Conservation (phyloP, 2,113 vertebrate species). For the Dasyprocta punctata region DNA sequence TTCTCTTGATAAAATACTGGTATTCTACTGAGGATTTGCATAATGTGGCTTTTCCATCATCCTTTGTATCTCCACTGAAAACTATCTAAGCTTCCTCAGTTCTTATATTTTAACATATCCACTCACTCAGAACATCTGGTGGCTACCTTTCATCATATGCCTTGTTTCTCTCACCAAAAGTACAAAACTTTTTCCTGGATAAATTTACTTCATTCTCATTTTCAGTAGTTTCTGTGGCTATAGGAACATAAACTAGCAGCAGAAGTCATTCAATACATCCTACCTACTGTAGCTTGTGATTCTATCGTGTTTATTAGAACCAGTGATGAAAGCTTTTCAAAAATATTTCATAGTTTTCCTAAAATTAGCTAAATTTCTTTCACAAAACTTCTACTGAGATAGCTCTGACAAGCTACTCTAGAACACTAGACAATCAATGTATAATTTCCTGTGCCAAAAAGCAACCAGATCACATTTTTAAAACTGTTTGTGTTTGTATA, state of each 20-base stretch:
- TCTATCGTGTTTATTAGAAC: neutral
- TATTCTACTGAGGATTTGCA: neutral
- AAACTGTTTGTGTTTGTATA: neutral
- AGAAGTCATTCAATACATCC: neutral
- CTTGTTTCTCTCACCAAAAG: neutral
- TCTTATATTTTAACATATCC: neutral
- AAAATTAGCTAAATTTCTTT: slow-evolving; percentile 22
- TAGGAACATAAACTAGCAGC: neutral
- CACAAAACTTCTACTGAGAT: neutral
- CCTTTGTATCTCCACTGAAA: neutral
- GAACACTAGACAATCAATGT: neutral
- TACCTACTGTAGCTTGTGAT: neutral
- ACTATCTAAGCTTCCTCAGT: neutral
- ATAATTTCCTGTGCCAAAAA: neutral
- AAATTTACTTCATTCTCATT: neutral
- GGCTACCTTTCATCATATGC: neutral
- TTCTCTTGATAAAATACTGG: neutral
- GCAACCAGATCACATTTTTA: neutral
- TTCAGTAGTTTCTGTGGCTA: neutral
- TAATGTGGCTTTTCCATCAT: neutral
- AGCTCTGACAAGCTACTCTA: slow-evolving; percentile 9
- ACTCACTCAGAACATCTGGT: neutral
- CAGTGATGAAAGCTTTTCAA: neutral
- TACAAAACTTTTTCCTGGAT: neutral
- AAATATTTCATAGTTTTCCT: slow-evolving; percentile 11